Evolutionary conservation across 2,797 vertebrate genomes (phyloP).

Genomic region (Channa striata): DNA sequence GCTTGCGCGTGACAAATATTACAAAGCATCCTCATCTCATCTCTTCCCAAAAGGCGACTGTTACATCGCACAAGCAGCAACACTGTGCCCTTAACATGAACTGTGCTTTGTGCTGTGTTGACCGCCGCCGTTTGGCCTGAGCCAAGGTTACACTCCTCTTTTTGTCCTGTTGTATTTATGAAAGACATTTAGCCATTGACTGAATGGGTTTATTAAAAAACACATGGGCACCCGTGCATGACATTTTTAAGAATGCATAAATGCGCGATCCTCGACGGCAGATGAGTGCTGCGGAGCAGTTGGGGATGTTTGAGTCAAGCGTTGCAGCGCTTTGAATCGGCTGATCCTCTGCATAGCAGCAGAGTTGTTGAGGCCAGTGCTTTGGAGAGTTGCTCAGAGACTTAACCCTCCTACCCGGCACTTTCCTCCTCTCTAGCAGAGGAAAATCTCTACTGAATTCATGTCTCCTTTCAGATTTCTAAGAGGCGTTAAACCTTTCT

Average conservation of each 20-base stretch:
- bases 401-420: slow-evolving; percentile 67
- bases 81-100: slow-evolving; percentile 60
- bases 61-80: slow-evolving; percentile 40
- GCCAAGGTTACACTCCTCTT: slow-evolving; percentile 64
- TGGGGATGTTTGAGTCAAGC: slow-evolving; percentile 17
- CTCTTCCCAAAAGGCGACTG: slow-evolving; percentile 33
- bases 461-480: slow-evolving; percentile 84
- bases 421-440: slow-evolving; percentile 68
- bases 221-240: neutral
- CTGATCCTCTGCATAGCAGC: slow-evolving; percentile 67
- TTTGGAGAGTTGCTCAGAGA: slow-evolving; percentile 73
- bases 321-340: slow-evolving; percentile 18
- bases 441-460: slow-evolving; percentile 82
- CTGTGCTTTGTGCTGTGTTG: slow-evolving; percentile 60
- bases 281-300: slow-evolving; percentile 8
- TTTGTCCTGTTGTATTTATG: slow-evolving; percentile 48
- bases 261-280: neutral
- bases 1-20: slow-evolving; percentile 30
- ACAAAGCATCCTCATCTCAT: neutral
- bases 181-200: slow-evolving; percentile 11
- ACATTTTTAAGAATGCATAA: slow-evolving; percentile 22
- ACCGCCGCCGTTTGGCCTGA: slow-evolving; percentile 57
- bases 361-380: slow-evolving; percentile 72
- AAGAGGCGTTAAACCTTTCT: slow-evolving; percentile 85
- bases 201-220: neutral